These are phyloP conservation scores for Agelastica alni DNA, from an alignment of 2,888 invertebrate species.

Conservation along the genomic window DNA sequence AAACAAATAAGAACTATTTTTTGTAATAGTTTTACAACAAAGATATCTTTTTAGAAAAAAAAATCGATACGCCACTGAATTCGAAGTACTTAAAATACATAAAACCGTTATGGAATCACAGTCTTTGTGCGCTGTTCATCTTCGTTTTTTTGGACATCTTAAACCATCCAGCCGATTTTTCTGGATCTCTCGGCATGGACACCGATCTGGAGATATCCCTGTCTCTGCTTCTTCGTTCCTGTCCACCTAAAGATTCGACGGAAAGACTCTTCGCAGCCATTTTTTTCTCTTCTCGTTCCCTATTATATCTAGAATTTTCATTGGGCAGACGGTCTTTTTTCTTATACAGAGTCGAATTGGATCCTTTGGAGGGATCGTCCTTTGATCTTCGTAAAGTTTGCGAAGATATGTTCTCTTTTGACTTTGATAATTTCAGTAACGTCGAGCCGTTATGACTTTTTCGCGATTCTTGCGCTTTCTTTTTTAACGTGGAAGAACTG, in stretches of 20 bases:
- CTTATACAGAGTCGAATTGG: slow-evolving; percentile 53
- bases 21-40: too few species aligned
- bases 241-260: slow-evolving; percentile 65
- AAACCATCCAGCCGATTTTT: slow-evolving; percentile 76
- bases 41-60: too few species aligned
- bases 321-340: slow-evolving; percentile 57
- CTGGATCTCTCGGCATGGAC: slow-evolving; percentile 74
- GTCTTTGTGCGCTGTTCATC: slow-evolving; percentile 48
- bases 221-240: slow-evolving; percentile 46
- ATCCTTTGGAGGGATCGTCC: slow-evolving; percentile 48
- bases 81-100: slow-evolving; percentile 13
- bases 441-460: slow-evolving; percentile 52
- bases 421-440: slow-evolving; percentile 54
- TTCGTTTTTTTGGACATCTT: slow-evolving; percentile 63
- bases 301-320: slow-evolving; percentile 54
- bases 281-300: slow-evolving; percentile 49
- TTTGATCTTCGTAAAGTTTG: slow-evolving; percentile 46
- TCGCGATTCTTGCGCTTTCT: slow-evolving; percentile 59
- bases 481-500: slow-evolving; percentile 52
- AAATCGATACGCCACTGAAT: slow-evolving; percentile 29
- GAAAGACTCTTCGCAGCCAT: slow-evolving; percentile 63
- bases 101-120: slow-evolving; percentile 41
- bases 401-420: slow-evolving; percentile 52
- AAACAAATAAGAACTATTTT: too few species aligned
- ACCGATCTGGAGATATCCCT: slow-evolving; percentile 67